These are phyloP conservation scores for Sabellastarte sp. DNA, from an alignment of 2,888 invertebrate genomes.

Conservation along the genomic window DNA sequence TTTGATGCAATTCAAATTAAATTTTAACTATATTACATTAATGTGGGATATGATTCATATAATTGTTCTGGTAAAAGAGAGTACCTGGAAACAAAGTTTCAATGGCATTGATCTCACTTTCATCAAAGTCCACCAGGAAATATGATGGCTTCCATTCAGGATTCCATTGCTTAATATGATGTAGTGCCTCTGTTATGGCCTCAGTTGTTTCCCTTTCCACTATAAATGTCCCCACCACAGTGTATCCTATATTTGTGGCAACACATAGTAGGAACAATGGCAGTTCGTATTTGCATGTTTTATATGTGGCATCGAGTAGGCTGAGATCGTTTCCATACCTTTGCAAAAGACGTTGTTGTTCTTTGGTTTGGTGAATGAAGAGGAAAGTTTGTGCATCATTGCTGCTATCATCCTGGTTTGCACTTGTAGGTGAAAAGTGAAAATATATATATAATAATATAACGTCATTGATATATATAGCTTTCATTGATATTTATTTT, in stretches of 20 bases:
- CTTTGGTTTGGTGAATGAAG: slow-evolving; percentile 22
- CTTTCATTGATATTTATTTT: too few species aligned
- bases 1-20: too few species aligned
- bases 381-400: too few species aligned
- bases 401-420: too few species aligned
- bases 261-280: slow-evolving; percentile 29
- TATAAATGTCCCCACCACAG: slow-evolving; percentile 22
- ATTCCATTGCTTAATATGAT: slow-evolving; percentile 11
- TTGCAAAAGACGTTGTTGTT: slow-evolving; percentile 19
- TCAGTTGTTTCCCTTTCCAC: slow-evolving; percentile 17
- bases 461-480: too few species aligned
- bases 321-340: slow-evolving; percentile 23
- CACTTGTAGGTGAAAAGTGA: too few species aligned
- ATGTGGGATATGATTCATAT: too few species aligned
- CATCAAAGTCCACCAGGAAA: slow-evolving; percentile 25
- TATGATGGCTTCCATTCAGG: slow-evolving; percentile 12
- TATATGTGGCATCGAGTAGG: slow-evolving; percentile 30
- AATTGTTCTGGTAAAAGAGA: neutral
- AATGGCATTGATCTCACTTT: slow-evolving; percentile 20
- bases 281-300: slow-evolving; percentile 23
- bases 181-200: slow-evolving; percentile 22
- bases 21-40: too few species aligned
- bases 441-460: too few species aligned
- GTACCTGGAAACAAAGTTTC: slow-evolving; percentile 21
- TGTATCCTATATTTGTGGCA: slow-evolving; percentile 21